Evolutionary conservation across 2,888 invertebrate species (phyloP).

Genomic region (Lissonota sp.): DNA sequence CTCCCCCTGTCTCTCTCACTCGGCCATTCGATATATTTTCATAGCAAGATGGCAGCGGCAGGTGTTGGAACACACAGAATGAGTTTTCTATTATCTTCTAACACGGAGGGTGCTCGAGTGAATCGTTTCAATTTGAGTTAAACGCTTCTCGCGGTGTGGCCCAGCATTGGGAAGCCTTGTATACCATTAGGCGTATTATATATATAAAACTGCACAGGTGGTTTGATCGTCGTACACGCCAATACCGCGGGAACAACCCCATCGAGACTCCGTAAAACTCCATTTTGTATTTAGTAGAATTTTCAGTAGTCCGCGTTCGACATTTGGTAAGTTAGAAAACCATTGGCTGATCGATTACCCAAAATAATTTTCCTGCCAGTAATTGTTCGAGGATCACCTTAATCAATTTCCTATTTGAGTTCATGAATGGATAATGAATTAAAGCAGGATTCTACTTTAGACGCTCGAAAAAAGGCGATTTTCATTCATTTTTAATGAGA

Average conservation of each 20-base stretch:
- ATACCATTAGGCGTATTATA: conserved; percentile 38
- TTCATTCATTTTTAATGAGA: no score
- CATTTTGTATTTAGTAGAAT: not conserved
- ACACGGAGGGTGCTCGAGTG: conserved; percentile 61
- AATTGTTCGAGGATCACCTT: no score
- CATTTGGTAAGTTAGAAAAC: no score
- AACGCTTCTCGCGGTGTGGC: conserved; percentile 59
- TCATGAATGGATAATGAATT: no score
- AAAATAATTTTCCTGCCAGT: no score
- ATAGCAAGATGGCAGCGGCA: conserved; percentile 33
- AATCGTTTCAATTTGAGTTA: conserved; percentile 63
- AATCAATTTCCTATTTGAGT: no score
- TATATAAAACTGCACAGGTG: conserved; percentile 48
- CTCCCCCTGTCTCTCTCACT: not conserved
- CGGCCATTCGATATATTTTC: not conserved
- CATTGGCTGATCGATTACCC: no score
- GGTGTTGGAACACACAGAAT: conserved; percentile 49
- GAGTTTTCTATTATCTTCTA: conserved; percentile 64
- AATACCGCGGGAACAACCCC: conserved; percentile 13
- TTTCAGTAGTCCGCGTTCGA: no score
- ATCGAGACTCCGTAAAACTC: not conserved
- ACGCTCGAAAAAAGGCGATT: no score
- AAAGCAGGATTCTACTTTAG: no score
- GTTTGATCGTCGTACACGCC: conserved; percentile 35
- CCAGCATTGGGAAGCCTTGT: conserved; percentile 1